Base-by-base conservation (phyloP, 2,888 invertebrate genomes). In the Scaptomyza caliginosa region DNA sequence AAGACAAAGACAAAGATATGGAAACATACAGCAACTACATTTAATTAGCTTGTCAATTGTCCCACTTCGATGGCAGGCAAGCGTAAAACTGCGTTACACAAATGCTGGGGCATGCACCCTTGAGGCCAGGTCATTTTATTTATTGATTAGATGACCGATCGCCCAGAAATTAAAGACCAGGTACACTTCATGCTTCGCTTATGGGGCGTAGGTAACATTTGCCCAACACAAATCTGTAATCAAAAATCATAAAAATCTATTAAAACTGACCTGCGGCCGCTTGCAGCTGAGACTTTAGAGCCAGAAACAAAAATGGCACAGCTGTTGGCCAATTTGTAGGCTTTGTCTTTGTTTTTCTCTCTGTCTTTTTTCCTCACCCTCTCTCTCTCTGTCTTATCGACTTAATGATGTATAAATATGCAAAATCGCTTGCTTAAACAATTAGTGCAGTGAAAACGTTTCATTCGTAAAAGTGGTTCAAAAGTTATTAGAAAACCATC, bases 31-130 rank as follows among this genome's bases (percentile, higher is more conserved):
- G 67, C 76, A 65, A 73, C 74, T 77, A 58, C 49, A 74, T 83
- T 83, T 84, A 83, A 83, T 83, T 86, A 86, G 81, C 60, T 66
- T 48, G 76, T 76, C 83, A 86, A 83, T 83, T 83, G 86, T 83
- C 64, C 67, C 64, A 63, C 63, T 59, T 43, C 57, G 52, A 17
- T 13, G 23, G 7, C 48, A 28, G 30, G 30, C 40, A 43, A 11
- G 11, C 10, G 17, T 19, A n/a, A 13, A 30, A 21, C 21, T 13
- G 17, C 16, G 17, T 1, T 4, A 26, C 19, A 28, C 26, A 8
- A 30, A n/a, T n/a, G n/a, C n/a, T 42, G 42, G 48, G 28, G 43
- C 55, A 54, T 40, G n/a, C 21, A 46, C 17, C 39, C 34, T 46
- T 30, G 38, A 11, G 11, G 17, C 16, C 59, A 71, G 56, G 50